Evolutionary conservation across 2,113 vertebrate genomes (phyloP).

Genomic region (Bufo gargarizans): DNA sequence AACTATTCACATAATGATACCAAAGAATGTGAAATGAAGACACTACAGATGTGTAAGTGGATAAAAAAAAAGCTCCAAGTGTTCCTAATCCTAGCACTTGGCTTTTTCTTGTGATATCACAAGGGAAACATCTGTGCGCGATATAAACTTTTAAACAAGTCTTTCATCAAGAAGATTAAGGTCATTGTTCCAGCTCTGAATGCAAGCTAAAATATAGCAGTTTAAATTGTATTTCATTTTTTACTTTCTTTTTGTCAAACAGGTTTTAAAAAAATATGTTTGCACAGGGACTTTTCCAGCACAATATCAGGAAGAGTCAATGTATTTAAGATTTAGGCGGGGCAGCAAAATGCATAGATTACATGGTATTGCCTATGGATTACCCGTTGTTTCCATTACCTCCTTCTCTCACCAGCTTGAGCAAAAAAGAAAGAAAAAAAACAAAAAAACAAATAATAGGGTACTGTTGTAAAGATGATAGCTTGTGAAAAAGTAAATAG

Average conservation of each 20-base stretch:
- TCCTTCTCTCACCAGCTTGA: constrained; percentile 58
- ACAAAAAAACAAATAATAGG: constrained; percentile 66
- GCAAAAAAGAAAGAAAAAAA: constrained; percentile 60
- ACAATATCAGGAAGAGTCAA: constrained; percentile 62
- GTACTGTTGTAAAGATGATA: constrained; percentile 68
- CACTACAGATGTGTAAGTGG: not conserved
- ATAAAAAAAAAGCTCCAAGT: not conserved
- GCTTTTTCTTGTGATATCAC: constrained; percentile 65
- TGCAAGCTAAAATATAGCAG: constrained; percentile 60
- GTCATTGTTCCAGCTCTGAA: constrained; percentile 64
- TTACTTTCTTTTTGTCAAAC: constrained; percentile 62
- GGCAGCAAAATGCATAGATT: constrained; percentile 63
- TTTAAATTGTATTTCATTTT: constrained; percentile 62
- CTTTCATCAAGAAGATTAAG: constrained; percentile 68
- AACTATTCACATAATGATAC: not conserved
- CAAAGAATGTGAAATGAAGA: not conserved
- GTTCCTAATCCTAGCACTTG: constrained; percentile 25
- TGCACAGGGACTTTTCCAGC: constrained; percentile 57
- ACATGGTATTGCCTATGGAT: constrained; percentile 62
- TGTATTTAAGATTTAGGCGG: constrained; percentile 57
- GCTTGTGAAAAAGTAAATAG: constrained; percentile 67
- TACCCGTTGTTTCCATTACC: constrained; percentile 59
- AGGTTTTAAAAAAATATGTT: constrained; percentile 64
- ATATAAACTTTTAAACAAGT: constrained; percentile 54
- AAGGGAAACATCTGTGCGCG: constrained; percentile 69